Evolutionary conservation across 2,113 vertebrate species (phyloP), one percentile per base, ranked within the genome.

Genomic region (Dasyurus viverrinus): DNA sequence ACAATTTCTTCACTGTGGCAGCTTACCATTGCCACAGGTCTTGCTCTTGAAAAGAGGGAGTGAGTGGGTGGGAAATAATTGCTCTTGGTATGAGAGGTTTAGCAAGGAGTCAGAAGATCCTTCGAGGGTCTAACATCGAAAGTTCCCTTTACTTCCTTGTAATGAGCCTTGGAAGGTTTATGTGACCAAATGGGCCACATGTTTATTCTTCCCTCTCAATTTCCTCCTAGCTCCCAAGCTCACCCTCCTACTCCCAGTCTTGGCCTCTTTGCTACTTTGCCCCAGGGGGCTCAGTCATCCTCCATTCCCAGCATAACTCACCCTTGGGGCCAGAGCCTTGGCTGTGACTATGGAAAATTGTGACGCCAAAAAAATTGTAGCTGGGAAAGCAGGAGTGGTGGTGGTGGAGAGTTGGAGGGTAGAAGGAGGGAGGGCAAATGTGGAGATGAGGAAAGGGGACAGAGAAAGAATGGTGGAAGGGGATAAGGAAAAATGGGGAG

Each of bases 331-430:
- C 95, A 95, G 95, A 22, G 53, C 47, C 94, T 98, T 98, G 98
- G 98, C 97, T 95, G 96, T 97, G 93, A 96, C 94, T 90, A 50
- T 97, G 98, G 98, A 98, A 98, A 98, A 97, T 98, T 97, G 93
- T 97, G 92, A 93, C 96, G 97, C 97, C 96, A 97, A 97, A 94
- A 97, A 96, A 94, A 91, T 68, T 92, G 91, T 95, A 96, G 92
- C 94, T 97, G 97, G 96, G 95, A 98, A 96, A 95, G 92, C 2
- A 46, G 95, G 94, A 97, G 94, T 84, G 53, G 91, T 90, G 52
- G 90, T 93, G 42, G 93, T 91, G 95, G 93, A 46, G 92, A 91
- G 26, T 91, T 96, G 92, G 92, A 1, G 53, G 53, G 92, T 54
- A 52, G 2, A 14, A 93, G 42, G 22, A 24, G 47, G 90, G 53